Evolutionary conservation across 2,888 invertebrate species (phyloP), one percentile per base, ranked within the genome.

Genomic region (Epiblema foenella): DNA sequence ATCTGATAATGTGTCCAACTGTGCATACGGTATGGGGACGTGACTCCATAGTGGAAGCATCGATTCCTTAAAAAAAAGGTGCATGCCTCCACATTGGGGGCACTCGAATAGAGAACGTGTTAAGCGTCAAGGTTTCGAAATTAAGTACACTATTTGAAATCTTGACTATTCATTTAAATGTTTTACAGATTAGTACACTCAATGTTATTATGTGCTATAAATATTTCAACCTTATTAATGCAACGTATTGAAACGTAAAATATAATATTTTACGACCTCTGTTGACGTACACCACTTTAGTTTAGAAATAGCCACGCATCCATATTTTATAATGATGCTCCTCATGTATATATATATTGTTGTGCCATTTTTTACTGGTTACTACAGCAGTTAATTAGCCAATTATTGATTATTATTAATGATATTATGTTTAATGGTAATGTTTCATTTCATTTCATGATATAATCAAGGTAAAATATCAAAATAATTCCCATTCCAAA

Each of bases 221-320:
- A 8, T n/a, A 15, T 7, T 7, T n/a, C 33, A 17, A 66, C 42
- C 66, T 58, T 7, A 18, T 58, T 15, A 24, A 39, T 58, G 18
- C 46, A 58, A 63, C 49, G 37, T 51, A 57, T 42, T 49, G 51
- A 58, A 51, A 51, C 51, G 51, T 58, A 58, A 57, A 49, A 24
- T 64, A 52, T 52, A n/a, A 56, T 69, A 33, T 64, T 69, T 69
- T 64, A 69, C 39, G 69, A 65, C 33, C 24, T 24, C 17, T 17
- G 51, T 39, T 57, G 63, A 72, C 62, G 58, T 42, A 63, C 18
- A 58, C 20, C 58, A 78, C 73, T 60, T 24, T 59, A 15, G 59
- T 18, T 71, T 73, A 71, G 71, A 68, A 46, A 39, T 76, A 75
- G 66, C 24, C 66, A 18, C 11, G 69, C 73, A 76, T 69, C 75